phyloP scores from a whole-genome alignment of 1,140 invertebrate species.

The Drosophila ohnishii region DNA sequence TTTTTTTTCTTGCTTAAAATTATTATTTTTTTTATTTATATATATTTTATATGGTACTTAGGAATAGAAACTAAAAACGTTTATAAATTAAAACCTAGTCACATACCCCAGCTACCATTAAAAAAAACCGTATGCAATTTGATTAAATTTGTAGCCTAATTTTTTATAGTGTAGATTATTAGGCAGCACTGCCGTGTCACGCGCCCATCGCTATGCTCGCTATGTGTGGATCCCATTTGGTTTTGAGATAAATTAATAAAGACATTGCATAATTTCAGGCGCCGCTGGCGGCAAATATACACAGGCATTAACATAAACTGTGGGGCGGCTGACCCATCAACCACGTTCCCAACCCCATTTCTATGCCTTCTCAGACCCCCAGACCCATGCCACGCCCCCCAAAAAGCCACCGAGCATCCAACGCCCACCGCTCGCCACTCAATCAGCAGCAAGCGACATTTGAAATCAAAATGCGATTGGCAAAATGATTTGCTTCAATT shows the following conservation, averaged over 20 bases:
- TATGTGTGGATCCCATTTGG: slow-evolving; percentile 50
- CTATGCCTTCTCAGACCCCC: background rate
- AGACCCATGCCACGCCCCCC: slow-evolving; percentile 1
- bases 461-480: slow-evolving; percentile 81
- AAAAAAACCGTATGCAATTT: background rate
- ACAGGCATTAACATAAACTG: slow-evolving; percentile 77
- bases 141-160: background rate
- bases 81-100: too few species aligned
- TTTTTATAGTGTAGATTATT: background rate
- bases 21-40: too few species aligned
- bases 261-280: slow-evolving; percentile 75
- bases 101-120: too few species aligned
- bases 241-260: slow-evolving; percentile 77
- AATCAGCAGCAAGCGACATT: slow-evolving; percentile 73
- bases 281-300: slow-evolving; percentile 72
- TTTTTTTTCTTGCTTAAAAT: too few species aligned
- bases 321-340: slow-evolving; percentile 35
- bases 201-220: slow-evolving; percentile 24
- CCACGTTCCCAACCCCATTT: background rate
- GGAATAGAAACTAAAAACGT: too few species aligned
- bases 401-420: background rate
- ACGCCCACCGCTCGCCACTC: slow-evolving; percentile 29
- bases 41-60: too few species aligned
- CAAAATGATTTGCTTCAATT: slow-evolving; percentile 81
- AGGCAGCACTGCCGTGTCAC: slow-evolving; percentile 20